Conservation (phyloP, 2,797 vertebrate species). For the Coccyzus lansbergi region DNA sequence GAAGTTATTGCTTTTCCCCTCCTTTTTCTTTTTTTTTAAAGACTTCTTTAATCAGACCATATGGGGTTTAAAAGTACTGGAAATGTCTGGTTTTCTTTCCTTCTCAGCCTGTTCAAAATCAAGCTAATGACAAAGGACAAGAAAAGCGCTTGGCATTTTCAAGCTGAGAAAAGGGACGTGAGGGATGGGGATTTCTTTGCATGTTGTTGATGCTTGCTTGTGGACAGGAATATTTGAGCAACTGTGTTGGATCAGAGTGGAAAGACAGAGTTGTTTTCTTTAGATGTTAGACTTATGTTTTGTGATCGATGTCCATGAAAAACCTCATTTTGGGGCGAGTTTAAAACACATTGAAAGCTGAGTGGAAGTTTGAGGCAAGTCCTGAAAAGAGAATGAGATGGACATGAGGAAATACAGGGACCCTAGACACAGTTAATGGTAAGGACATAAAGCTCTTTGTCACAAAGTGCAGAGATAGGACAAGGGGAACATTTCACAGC, state of each 20-base stretch:
- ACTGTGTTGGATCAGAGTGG: rapidly evolving
- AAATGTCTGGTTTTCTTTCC: conserved; percentile 68
- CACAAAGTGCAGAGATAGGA: no score
- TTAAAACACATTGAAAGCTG: background rate
- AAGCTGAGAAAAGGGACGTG: background rate
- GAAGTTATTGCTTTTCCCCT: conserved; percentile 42
- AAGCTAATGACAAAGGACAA: conserved; percentile 61
- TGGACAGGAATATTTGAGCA: background rate
- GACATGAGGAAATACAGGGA: background rate
- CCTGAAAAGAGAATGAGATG: background rate
- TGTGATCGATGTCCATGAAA: background rate
- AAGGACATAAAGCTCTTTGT: background rate
- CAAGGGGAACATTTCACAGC: no score
- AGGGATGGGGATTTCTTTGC: background rate
- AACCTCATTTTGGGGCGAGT: background rate
- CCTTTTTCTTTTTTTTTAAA: background rate
- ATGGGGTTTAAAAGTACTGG: conserved; percentile 67
- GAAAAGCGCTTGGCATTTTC: conserved; percentile 25
- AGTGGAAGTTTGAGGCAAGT: background rate
- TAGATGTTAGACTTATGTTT: background rate
- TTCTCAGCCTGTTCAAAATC: conserved; percentile 69
- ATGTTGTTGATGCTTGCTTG: background rate
- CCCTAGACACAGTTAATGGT: background rate
- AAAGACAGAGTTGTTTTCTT: background rate
- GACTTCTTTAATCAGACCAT: conserved; percentile 74